phyloP scores from a whole-genome alignment of 2,113 vertebrate species.

The Neotoma lepida region DNA sequence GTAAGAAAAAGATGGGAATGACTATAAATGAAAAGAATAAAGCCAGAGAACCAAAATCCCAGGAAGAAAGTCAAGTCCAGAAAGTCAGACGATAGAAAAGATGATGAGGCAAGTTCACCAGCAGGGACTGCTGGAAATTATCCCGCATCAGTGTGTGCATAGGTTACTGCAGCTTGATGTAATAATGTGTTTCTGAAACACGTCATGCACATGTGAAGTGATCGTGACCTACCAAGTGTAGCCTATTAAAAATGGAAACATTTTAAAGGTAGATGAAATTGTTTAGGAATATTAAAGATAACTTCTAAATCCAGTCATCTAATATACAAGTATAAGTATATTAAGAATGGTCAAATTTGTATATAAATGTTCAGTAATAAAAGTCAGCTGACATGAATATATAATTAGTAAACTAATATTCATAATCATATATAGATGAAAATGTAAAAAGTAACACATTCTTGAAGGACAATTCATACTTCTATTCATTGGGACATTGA shows the following conservation, averaged over 20 bases:
- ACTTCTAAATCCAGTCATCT: not conserved
- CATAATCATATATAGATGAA: not conserved
- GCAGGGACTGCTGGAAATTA: slow-evolving; percentile 3
- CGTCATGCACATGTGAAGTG: not conserved
- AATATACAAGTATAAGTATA: not conserved
- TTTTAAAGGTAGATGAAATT: not conserved
- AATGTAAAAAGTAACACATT: not conserved
- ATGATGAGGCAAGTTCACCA: slow-evolving; percentile 5
- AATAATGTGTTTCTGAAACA: slow-evolving; percentile 8
- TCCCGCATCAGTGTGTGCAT: not conserved
- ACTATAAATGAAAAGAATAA: slow-evolving; percentile 32
- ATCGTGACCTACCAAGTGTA: not conserved
- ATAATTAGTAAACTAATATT: not conserved
- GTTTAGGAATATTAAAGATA: not conserved
- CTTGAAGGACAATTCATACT: not conserved
- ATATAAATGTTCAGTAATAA: not conserved
- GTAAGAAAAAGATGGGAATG: not conserved
- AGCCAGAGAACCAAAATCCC: slow-evolving; percentile 1
- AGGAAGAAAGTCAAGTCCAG: slow-evolving; percentile 19
- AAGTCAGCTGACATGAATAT: not conserved
- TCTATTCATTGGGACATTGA: not conserved
- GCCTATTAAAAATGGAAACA: not conserved
- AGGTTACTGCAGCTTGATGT: not conserved
- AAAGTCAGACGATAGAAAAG: slow-evolving; percentile 16
- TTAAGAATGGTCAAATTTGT: not conserved